Conservation (phyloP, 2,888 invertebrate species). For the Pristionchus mayeri region DNA sequence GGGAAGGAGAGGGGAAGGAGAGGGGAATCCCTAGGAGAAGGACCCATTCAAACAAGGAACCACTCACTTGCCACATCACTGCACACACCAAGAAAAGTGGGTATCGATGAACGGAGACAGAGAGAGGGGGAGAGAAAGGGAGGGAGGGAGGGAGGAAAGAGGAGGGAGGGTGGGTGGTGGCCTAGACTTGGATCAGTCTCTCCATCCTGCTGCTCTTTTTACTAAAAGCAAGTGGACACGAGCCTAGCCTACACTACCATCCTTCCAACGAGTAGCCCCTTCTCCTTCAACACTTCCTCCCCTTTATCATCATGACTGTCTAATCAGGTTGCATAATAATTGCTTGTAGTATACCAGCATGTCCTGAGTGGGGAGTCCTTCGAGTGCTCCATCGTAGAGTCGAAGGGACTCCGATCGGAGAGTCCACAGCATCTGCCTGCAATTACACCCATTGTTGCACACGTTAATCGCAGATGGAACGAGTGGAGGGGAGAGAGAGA, state of each 20-base stretch:
- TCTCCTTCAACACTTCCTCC: not conserved
- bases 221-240: not conserved
- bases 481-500: constrained; percentile 38
- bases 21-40: not conserved
- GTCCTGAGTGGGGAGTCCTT: constrained; percentile 73
- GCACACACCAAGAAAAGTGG: not conserved
- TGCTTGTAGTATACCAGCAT: constrained; percentile 67
- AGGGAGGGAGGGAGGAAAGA: constrained; percentile 1
- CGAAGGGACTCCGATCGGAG: constrained; percentile 67
- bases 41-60: too few species aligned
- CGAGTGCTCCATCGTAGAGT: constrained; percentile 69
- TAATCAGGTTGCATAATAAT: not conserved
- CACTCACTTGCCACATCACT: too few species aligned
- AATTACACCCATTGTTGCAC: constrained; percentile 47
- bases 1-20: not conserved
- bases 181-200: not conserved
- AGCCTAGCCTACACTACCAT: not conserved
- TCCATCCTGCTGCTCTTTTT: not conserved
- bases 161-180: not conserved
- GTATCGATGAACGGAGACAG: not conserved
- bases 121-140: not conserved
- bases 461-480: not conserved
- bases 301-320: not conserved
- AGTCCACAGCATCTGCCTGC: constrained; percentile 72
- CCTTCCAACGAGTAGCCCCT: too few species aligned